Evolutionary conservation across 2,113 vertebrate genomes (phyloP), one percentile per base, ranked within the genome.

Genomic region (Xenopus laevis): DNA sequence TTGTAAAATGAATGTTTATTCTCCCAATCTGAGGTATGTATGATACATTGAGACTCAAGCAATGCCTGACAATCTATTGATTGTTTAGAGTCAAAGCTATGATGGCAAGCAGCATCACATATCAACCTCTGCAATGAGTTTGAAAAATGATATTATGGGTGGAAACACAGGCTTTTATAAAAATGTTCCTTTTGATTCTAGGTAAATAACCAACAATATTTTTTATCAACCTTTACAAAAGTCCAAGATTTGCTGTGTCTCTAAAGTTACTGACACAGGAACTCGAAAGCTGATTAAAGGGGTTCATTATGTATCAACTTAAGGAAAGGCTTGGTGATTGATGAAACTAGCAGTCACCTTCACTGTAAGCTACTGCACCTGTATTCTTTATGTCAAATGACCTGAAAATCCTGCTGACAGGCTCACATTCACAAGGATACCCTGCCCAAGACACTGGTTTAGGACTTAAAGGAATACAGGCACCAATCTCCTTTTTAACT

Each of bases 261-360:
- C 81, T 83, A 84, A 88, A 92, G 92, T 89, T 91, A 93, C 89
- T 94, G 95, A 95, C 94, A 94, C 68, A 92, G 89, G 91, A 92
- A 92, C 81, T 84, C 88, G 92, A 91, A 94, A 94, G 93, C 92
- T 98, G 97, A 99, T 98, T 97, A 96, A 98, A 96, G 92, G 94
- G 92, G 92, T 94, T 95, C 93, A 99, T 98, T 98, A 98, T 92
- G 92, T 93, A 97, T 97, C 93, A 97, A 95, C 95, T 95, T 96
- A 96, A 96, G 95, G 95, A 93, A 97, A 96, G 94, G 93, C 88
- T 84, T 87, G 92, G 90, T 99, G 96, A 99, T 99, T 96, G 97
- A 98, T 98, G 95, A 93, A 93, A 92, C 86, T 83, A 90, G 85
- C 92, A 96, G 95, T 98, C 97, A 98, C 97, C 97, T 98, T 98